phyloP scores from a whole-genome alignment of 2,888 invertebrate genomes.

The Sturmia bella region DNA sequence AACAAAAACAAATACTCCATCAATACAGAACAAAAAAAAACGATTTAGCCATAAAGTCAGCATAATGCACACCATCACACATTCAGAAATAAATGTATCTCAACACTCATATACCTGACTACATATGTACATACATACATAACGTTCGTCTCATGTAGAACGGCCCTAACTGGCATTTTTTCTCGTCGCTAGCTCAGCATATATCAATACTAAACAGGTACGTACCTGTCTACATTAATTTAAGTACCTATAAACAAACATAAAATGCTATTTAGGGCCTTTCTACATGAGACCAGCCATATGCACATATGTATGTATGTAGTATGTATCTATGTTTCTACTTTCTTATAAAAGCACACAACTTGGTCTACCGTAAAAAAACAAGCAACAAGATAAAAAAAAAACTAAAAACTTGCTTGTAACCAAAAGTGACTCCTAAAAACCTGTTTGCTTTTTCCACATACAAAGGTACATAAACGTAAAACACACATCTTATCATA shows the following conservation, averaged over 20 bases:
- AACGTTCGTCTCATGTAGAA: too few relatives aligned
- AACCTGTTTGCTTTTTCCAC: slow-evolving; percentile 72
- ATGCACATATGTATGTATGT: too few relatives aligned
- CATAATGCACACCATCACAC: slow-evolving; percentile 36
- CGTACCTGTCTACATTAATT: too few relatives aligned
- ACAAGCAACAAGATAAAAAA: slow-evolving; percentile 50
- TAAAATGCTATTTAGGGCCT: too few relatives aligned
- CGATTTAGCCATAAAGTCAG: slow-evolving; percentile 44
- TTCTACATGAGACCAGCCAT: too few relatives aligned
- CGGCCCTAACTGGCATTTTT: too few relatives aligned
- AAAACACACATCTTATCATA: slow-evolving; percentile 24
- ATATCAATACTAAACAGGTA: too few relatives aligned
- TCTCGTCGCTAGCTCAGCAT: too few relatives aligned
- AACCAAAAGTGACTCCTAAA: slow-evolving; percentile 71
- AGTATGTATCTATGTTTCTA: neutral
- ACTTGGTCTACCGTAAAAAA: slow-evolving; percentile 18
- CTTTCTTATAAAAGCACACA: slow-evolving; percentile 36
- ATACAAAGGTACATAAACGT: slow-evolving; percentile 34
- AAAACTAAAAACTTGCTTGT: slow-evolving; percentile 64
- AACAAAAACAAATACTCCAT: slow-evolving; percentile 32
- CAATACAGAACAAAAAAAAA: slow-evolving; percentile 41
- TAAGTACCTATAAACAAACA: too few relatives aligned
- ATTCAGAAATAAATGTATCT: slow-evolving; percentile 1
- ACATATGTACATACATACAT: too few relatives aligned
- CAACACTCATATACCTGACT: slow-evolving; percentile 18